Evolutionary conservation across 2,113 vertebrate species (phyloP).

Genomic region (Poecilia latipinna): DNA sequence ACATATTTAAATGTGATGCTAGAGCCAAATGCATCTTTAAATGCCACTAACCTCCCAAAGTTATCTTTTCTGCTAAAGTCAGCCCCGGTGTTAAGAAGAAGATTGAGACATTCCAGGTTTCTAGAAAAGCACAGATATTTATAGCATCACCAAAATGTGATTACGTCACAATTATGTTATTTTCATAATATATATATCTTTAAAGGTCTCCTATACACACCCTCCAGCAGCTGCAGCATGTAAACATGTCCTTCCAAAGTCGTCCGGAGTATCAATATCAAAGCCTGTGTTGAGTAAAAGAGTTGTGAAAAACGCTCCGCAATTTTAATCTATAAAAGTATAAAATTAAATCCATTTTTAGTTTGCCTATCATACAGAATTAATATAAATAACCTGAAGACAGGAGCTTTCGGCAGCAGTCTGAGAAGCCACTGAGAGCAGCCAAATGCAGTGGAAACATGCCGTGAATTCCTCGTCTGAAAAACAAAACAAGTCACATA

Average conservation of each 20-base stretch:
- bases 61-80: slow-evolving; percentile 98
- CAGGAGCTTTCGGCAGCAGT: slow-evolving; percentile 97
- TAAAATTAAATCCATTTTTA: not conserved
- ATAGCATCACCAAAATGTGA: not conserved
- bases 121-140: slow-evolving; percentile 67
- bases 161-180: not conserved
- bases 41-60: slow-evolving; percentile 91
- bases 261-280: slow-evolving; percentile 97
- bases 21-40: slow-evolving; percentile 8
- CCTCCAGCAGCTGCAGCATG: slow-evolving; percentile 98
- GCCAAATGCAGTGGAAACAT: slow-evolving; percentile 99
- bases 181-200: not conserved
- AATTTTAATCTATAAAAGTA: not conserved
- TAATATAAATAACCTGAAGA: slow-evolving; percentile 86
- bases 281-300: slow-evolving; percentile 82
- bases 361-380: not conserved
- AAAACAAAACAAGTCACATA: not conserved
- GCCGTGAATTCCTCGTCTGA: slow-evolving; percentile 93
- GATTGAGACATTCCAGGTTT: slow-evolving; percentile 98
- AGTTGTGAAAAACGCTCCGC: slow-evolving; percentile 1
- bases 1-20: slow-evolving; percentile 23
- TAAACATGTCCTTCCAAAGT: slow-evolving; percentile 98
- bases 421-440: slow-evolving; percentile 97
- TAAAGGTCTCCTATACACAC: slow-evolving; percentile 76
- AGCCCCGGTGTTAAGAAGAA: slow-evolving; percentile 94